Base-by-base conservation (phyloP, 2,888 invertebrate genomes). In the Bellardia bayeri region DNA sequence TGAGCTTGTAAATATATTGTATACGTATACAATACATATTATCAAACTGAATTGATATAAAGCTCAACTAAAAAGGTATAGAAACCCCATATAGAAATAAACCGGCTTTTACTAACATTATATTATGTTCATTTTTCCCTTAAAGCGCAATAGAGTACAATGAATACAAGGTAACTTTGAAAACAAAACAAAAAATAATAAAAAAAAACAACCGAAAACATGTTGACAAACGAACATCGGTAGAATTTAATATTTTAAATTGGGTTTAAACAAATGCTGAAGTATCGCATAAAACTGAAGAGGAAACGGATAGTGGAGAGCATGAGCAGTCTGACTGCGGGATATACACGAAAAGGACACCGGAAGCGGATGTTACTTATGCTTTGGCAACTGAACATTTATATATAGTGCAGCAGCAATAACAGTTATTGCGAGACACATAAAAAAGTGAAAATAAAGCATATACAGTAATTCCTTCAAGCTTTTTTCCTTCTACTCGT, bases 331-430 rank as follows among this genome's bases (percentile, higher is more conserved):
- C 9, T 56, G 63, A 71, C 49, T 61, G 33, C 33, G 51, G 71
- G 30, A 42, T 42, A 40, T 72, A 14, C 40, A 23, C 33, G 49
- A 63, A 76, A 76, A 54, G 61, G 69, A 76, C 61, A 76, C 30
- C 82, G 82, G 75, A 82, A 76, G 33, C 75, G 82, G 75, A 82
- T 61, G 82, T 82, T 76, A 40, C 75, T 82, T 68, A 76, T 69
- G 61, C 75, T 69, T 58, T 68, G 8, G 51, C 58, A 51, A 42
- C 58, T 75, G 33, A 49, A 42, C 16, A 68, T 68, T 75, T 61
- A 23, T n/a, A 14, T 68, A 45, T 45, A 45, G 9, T 11, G 45
- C 11, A 13, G 16, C 54, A 61, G 5, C 30, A 45, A 6, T 42
- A 42, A 37, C 11, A 64, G 37, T 45, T 23, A 45, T 30, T 51